A percentile compares a stretch with the other conserved stretches of the same genome.
These are phyloP conservation scores for Notothenia coriiceps DNA, from an alignment of 2,113 vertebrate species.

Conservation along the genomic window DNA sequence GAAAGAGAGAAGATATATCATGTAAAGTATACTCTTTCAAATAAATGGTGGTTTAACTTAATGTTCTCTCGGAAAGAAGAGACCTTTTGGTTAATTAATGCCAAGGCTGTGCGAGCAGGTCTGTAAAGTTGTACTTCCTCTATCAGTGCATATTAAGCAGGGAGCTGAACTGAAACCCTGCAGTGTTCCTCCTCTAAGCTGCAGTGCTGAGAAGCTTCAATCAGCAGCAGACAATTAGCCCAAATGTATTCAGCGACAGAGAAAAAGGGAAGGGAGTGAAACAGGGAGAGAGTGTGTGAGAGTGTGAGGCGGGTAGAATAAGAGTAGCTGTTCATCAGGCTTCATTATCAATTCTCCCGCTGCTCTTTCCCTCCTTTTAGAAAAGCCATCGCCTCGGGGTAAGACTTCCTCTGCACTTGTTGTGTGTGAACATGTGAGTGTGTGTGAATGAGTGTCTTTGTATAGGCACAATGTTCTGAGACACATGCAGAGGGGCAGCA, in stretches of 20 bases:
- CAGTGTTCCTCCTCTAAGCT: slow-evolving; percentile 24
- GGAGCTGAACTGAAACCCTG: slow-evolving; percentile 31
- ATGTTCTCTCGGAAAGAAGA: not conserved
- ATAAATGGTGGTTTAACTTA: not conserved
- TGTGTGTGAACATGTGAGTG: slow-evolving; percentile 21
- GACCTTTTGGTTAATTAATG: slow-evolving; percentile 18
- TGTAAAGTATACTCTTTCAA: not conserved
- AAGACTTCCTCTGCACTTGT: slow-evolving; percentile 56
- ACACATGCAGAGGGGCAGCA: slow-evolving; percentile 42
- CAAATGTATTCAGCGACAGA: slow-evolving; percentile 57
- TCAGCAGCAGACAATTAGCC: slow-evolving; percentile 61
- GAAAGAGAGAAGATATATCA: not conserved
- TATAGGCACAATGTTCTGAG: slow-evolving; percentile 48
- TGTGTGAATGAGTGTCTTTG: slow-evolving; percentile 71
- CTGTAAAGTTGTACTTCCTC: slow-evolving; percentile 8
- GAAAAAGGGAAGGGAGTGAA: slow-evolving; percentile 29
- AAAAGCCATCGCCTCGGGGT: slow-evolving; percentile 24
- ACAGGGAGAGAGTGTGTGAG: slow-evolving; percentile 3
- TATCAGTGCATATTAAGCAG: slow-evolving; percentile 42
- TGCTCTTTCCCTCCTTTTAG: slow-evolving; percentile 25
- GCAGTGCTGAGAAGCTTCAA: slow-evolving; percentile 54
- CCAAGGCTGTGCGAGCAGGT: slow-evolving; percentile 7
- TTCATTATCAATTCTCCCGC: slow-evolving; percentile 57
- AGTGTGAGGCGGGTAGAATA: slow-evolving; percentile 24
- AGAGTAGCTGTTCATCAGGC: slow-evolving; percentile 65